phyloP scores from a whole-genome alignment of 2,888 invertebrate species.

The Drosophila nr. perissopoda region DNA sequence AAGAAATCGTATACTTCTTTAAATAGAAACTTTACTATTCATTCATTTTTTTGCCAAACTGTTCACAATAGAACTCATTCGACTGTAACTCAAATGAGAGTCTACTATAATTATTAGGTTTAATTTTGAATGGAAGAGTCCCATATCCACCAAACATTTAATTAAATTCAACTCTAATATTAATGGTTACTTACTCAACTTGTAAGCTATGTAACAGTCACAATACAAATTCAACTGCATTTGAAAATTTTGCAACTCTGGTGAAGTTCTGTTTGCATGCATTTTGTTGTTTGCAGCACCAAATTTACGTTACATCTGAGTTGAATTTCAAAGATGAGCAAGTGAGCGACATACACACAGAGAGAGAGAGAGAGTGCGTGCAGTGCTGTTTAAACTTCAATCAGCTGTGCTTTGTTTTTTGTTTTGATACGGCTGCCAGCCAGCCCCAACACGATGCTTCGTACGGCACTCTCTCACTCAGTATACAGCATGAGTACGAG shows the following conservation, averaged over 20 bases:
- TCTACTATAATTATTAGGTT: slow-evolving; percentile 1
- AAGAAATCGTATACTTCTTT: background rate
- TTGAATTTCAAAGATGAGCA: slow-evolving; percentile 34
- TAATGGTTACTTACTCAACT: background rate
- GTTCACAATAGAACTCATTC: background rate
- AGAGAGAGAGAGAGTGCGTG: slow-evolving; percentile 21
- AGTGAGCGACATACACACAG: slow-evolving; percentile 2
- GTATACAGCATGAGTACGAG: slow-evolving; percentile 8
- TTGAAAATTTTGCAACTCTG: background rate
- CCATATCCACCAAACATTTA: background rate
- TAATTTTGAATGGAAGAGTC: background rate
- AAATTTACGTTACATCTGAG: slow-evolving; percentile 35
- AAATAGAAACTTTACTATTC: background rate
- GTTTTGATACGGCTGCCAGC: slow-evolving; percentile 58
- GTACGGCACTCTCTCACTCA: slow-evolving; percentile 41
- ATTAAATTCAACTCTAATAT: background rate
- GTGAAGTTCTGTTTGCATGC: slow-evolving; percentile 16
- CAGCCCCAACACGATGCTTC: slow-evolving; percentile 36
- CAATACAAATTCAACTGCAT: background rate
- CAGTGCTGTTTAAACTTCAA: slow-evolving; percentile 52
- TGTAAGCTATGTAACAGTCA: background rate
- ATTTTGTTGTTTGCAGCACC: slow-evolving; percentile 13
- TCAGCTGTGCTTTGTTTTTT: slow-evolving; percentile 80
- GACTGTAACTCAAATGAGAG: slow-evolving; percentile 9
- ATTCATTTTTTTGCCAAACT: background rate